These are phyloP conservation scores for Epiblema foenella DNA, from an alignment of 2,888 invertebrate genomes.

Conservation along the genomic window DNA sequence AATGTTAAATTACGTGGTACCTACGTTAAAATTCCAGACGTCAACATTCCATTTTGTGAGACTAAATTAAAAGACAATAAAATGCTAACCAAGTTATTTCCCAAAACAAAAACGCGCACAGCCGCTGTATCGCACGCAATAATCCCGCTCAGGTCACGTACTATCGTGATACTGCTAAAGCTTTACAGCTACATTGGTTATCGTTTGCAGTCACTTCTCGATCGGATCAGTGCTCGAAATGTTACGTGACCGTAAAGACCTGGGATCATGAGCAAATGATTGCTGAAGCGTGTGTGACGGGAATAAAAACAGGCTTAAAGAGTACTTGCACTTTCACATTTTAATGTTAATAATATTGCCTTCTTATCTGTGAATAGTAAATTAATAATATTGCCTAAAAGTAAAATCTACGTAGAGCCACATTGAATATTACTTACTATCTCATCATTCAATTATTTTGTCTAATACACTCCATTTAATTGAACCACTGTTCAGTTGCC, in stretches of 20 bases:
- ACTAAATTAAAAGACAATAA: background rate
- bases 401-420: background rate
- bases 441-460: no score
- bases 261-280: conserved; percentile 31
- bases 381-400: background rate
- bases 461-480: no score
- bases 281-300: conserved; percentile 23
- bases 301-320: conserved; percentile 25
- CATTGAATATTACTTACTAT: no score
- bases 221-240: conserved; percentile 57
- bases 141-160: conserved; percentile 54
- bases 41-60: background rate
- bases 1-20: no score
- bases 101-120: background rate
- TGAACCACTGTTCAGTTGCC: no score
- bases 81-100: background rate
- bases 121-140: conserved; percentile 2
- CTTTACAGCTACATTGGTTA: conserved; percentile 60
- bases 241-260: conserved; percentile 61
- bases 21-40: no score
- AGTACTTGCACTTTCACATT: background rate
- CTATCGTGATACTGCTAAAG: conserved; percentile 62
- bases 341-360: no score
- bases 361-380: no score
- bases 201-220: conserved; percentile 54